These are phyloP conservation scores for Heliothis virescens DNA, from an alignment of 1,140 invertebrate genomes.

Conservation along the genomic window DNA sequence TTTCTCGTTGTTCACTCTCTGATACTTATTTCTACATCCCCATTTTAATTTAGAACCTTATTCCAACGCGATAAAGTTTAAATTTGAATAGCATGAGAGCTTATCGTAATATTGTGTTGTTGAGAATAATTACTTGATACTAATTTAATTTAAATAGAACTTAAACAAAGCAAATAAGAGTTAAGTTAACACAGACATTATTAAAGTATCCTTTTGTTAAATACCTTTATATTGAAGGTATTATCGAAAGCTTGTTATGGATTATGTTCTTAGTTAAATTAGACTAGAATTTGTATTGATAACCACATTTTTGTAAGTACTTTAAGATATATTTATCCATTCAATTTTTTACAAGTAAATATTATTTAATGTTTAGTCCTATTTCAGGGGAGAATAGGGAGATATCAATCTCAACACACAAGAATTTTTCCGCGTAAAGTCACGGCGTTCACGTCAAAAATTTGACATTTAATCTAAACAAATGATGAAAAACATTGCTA, in stretches of 20 bases:
- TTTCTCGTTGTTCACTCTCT: slow-evolving; percentile 36
- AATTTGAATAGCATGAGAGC: not conserved
- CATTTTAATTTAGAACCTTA: not conserved
- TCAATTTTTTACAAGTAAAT: too few relatives aligned
- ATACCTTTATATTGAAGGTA: too few relatives aligned
- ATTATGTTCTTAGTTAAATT: too few relatives aligned
- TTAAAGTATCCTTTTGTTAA: slow-evolving; percentile 16
- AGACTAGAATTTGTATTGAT: too few relatives aligned
- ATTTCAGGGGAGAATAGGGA: too few relatives aligned
- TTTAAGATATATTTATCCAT: too few relatives aligned
- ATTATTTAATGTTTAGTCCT: too few relatives aligned
- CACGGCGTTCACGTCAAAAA: not conserved
- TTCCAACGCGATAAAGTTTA: not conserved
- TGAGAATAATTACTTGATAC: slow-evolving; percentile 18
- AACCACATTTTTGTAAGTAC: too few relatives aligned
- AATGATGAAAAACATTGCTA: not conserved
- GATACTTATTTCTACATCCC: not conserved
- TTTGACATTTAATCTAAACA: not conserved
- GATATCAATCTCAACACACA: too few relatives aligned
- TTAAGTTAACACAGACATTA: not conserved
- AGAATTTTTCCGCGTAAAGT: too few relatives aligned
- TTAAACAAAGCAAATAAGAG: slow-evolving; percentile 27
- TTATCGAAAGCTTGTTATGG: too few relatives aligned
- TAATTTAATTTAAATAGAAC: slow-evolving; percentile 29
- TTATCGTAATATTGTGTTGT: slow-evolving; percentile 1